phyloP scores from a whole-genome alignment of 2,113 vertebrate genomes.

The Apteryx mantelli region DNA sequence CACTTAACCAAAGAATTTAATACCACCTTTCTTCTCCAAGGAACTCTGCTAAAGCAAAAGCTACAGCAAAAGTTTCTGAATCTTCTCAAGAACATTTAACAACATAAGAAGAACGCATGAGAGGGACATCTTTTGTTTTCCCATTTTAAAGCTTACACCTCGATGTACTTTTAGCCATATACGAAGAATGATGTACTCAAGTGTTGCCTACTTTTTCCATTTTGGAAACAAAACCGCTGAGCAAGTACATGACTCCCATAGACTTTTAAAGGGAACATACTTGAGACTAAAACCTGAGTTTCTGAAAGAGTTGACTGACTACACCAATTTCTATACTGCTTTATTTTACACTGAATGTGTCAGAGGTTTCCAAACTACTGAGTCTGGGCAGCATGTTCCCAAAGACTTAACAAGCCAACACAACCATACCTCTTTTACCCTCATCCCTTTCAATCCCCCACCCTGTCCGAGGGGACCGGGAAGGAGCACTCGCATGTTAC shows the following conservation, averaged over 20 bases:
- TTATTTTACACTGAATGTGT: neutral
- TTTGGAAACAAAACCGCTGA: neutral
- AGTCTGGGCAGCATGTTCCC: neutral
- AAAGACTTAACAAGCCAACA: neutral
- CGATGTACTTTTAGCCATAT: neutral
- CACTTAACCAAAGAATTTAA: neutral
- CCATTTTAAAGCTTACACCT: neutral
- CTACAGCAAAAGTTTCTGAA: neutral
- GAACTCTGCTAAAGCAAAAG: neutral
- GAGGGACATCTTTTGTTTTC: neutral
- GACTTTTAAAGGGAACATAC: too few species aligned
- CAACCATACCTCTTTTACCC: neutral
- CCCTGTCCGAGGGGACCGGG: neutral
- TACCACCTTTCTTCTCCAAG: neutral
- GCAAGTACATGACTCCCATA: neutral
- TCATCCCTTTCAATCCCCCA: neutral
- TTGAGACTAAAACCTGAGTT: neutral
- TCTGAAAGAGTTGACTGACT: neutral
- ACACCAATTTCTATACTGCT: neutral
- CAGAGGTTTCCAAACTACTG: neutral
- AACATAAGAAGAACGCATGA: neutral
- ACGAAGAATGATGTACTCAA: neutral
- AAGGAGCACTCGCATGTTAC: neutral
- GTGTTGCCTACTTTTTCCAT: neutral
- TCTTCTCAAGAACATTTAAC: neutral